phyloP scores from a whole-genome alignment of 2,797 vertebrate genomes.

The Eptatretus atami region DNA sequence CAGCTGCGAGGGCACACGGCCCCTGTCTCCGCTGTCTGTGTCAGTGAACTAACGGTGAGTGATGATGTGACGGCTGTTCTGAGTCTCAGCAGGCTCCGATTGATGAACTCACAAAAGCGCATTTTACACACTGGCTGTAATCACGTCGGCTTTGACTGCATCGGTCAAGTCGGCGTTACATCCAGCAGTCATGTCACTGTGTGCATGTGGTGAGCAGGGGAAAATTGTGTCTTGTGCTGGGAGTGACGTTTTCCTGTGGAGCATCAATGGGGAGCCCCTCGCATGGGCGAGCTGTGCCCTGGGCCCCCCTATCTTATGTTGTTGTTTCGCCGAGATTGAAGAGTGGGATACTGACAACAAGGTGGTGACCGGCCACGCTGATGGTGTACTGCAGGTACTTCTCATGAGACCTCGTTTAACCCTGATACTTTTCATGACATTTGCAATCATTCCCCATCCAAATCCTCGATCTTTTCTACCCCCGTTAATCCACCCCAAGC shows the following conservation, averaged over 20 bases:
- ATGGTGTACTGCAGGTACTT: slow-evolving; percentile 67
- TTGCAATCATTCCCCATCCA: too few species aligned
- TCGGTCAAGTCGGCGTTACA: too few species aligned
- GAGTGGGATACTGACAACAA: slow-evolving; percentile 98
- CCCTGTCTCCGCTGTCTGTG: slow-evolving; percentile 68
- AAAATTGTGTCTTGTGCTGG: slow-evolving; percentile 76
- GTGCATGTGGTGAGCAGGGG: slow-evolving; percentile 19
- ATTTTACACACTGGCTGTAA: too few species aligned
- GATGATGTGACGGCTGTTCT: background rate
- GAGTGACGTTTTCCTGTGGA: slow-evolving; percentile 82
- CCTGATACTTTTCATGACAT: too few species aligned
- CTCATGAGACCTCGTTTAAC: background rate
- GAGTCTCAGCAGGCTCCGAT: background rate
- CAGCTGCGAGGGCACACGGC: slow-evolving; percentile 74
- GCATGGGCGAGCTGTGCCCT: slow-evolving; percentile 89
- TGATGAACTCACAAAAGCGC: too few species aligned
- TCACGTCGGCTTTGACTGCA: too few species aligned
- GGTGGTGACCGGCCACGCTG: slow-evolving; percentile 76
- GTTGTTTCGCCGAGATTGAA: slow-evolving; percentile 89
- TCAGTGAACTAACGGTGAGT: slow-evolving; percentile 73
- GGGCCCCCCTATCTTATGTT: slow-evolving; percentile 62
- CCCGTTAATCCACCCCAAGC: too few species aligned
- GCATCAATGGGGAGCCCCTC: slow-evolving; percentile 74
- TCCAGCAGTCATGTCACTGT: too few species aligned
- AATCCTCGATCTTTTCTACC: too few species aligned